Evolutionary conservation across 2,888 invertebrate species (phyloP), one percentile per base, ranked within the genome.

Genomic region (Habrosyne pyritoides): DNA sequence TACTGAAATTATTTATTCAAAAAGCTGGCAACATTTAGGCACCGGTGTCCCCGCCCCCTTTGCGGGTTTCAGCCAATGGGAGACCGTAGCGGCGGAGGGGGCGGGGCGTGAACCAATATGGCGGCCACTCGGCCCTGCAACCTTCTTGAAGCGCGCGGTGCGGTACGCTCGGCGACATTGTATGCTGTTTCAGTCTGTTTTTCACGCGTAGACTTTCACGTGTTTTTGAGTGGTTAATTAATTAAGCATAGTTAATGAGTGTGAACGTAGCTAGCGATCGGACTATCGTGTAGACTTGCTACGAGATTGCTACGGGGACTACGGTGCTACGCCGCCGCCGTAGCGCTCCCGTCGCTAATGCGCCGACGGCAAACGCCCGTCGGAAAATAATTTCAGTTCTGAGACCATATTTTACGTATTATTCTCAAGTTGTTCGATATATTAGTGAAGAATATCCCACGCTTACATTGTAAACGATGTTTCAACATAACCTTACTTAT

Each of bases 1-100:
- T 92, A 92, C 91, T 89, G 89, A 92, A 92, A 92, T 92, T 92
- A 92, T 92, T 92, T 92, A 92, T 92, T 92, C 92, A 92, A 90
- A 92, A 92, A 92, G 89, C 91, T 92, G 91, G 91, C 91, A 92
- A 91, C 91, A 92, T 90, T 89, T 83, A 83, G 84, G 84, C 78
- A 81, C 73, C 73, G 58, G 71, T 64, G 67, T 75, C 81, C 64
- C 89, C 88, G 81, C 89, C 90, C 73, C 54, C 59, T 56, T 69
- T 64, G 64, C 57, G 56, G 42, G 28, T 21, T 53, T 53, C 57
- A 62, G 66, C 93, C 91, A 92, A 93, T 93, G 63, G 66, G 67
- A 51, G 61, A 53, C 59, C 57, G 56, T 53, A 64, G 67, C 71
- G 72, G 67, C 58, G 69, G 60, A 67, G 61, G 66, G 85, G 92